These are phyloP conservation scores for Hirtodrosophila alboralis DNA, from an alignment of 2,888 invertebrate genomes.

Conservation along the genomic window DNA sequence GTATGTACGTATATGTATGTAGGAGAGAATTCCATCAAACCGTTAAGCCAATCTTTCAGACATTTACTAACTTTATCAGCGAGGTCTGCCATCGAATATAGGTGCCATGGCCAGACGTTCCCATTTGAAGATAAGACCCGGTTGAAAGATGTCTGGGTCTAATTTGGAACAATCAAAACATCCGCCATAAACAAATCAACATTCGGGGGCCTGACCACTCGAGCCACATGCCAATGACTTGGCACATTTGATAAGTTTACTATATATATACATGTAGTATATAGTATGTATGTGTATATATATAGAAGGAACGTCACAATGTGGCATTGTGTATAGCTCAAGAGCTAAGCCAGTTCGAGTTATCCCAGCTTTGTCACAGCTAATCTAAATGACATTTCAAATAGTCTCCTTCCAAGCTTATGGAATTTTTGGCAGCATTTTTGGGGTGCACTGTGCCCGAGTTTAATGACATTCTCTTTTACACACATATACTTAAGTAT, in stretches of 20 bases:
- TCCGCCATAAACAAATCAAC: slow-evolving; percentile 55
- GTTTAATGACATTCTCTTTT: slow-evolving; percentile 35
- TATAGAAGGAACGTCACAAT: no score
- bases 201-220: slow-evolving; percentile 65
- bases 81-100: no score
- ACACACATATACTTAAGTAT: slow-evolving; percentile 22
- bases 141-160: slow-evolving; percentile 15
- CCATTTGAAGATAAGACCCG: slow-evolving; percentile 27
- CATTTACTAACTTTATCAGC: no score
- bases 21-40: slow-evolving; percentile 16
- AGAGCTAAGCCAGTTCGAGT: slow-evolving; percentile 2
- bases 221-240: slow-evolving; percentile 49
- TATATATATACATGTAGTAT: no score
- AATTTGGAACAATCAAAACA: slow-evolving; percentile 48
- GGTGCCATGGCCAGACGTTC: slow-evolving; percentile 47
- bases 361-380: slow-evolving; percentile 72
- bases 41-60: no score
- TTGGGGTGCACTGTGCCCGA: slow-evolving; percentile 5
- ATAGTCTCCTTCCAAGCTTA: slow-evolving; percentile 83
- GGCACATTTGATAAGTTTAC: slow-evolving; percentile 14
- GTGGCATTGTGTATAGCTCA: no score
- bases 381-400: slow-evolving; percentile 89
- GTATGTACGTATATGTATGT: slow-evolving; percentile 17
- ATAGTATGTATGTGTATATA: no score
- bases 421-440: no score